These are phyloP conservation scores for Phalera bucephala DNA, from an alignment of 2,888 invertebrate genomes.

Conservation along the genomic window DNA sequence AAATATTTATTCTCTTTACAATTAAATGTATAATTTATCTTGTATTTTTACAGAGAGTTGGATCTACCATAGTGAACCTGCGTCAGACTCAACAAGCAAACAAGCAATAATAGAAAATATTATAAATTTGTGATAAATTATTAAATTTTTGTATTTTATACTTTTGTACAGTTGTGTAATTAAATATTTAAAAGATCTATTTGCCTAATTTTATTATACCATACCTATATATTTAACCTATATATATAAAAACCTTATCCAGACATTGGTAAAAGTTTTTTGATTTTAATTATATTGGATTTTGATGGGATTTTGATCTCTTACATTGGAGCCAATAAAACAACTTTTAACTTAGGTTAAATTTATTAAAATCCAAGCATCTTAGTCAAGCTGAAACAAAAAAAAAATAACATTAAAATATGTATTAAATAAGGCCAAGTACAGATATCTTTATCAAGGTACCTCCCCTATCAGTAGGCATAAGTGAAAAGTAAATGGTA, in stretches of 20 bases:
- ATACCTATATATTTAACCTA: not conserved
- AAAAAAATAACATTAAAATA: slow-evolving; percentile 40
- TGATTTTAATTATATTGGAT: no score
- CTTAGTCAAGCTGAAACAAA: slow-evolving; percentile 85
- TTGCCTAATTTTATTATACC: slow-evolving; percentile 9
- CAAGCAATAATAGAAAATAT: slow-evolving; percentile 37
- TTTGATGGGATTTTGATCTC: no score
- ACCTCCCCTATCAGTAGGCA: no score
- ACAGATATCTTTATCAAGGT: no score
- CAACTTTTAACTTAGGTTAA: slow-evolving; percentile 44
- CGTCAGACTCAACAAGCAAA: slow-evolving; percentile 43
- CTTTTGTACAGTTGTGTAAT: slow-evolving; percentile 59
- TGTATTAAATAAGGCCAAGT: no score
- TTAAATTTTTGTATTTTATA: slow-evolving; percentile 45
- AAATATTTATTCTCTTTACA: no score
- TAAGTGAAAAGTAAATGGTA: no score
- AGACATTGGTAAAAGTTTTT: no score
- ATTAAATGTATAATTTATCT: no score
- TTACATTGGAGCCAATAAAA: slow-evolving; percentile 26
- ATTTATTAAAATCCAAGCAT: slow-evolving; percentile 56
- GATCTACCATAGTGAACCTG: slow-evolving; percentile 54
- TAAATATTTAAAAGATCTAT: slow-evolving; percentile 37
- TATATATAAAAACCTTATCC: no score
- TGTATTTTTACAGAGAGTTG: slow-evolving; percentile 64
- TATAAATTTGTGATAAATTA: slow-evolving; percentile 20